Base-by-base conservation (phyloP, 2,888 invertebrate genomes). In the Apodemia hepburni region DNA sequence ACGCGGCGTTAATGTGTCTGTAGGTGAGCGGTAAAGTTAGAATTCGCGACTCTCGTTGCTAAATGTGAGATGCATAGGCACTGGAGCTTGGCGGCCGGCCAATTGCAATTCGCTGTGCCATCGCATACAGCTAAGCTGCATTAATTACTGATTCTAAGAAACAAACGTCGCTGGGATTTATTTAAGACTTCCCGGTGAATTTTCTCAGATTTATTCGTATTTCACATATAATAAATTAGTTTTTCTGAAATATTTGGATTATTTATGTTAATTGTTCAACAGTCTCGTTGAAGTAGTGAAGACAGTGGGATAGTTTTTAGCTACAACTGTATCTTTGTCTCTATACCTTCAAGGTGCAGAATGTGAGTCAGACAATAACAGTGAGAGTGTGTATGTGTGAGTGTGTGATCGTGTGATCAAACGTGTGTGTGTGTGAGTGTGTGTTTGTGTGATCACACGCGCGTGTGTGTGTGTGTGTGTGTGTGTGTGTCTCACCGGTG, bases 71-170 rank as follows among this genome's bases (percentile, higher is more conserved):
- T 51, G 18, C 49, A 38, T 0, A 38, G 38, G 38, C 38, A 3
- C 22, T 51, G 49, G 49, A 15, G 49, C 38, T 51, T 64, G 66
- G 62, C 63, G 3, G 38, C 12, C 18, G 15, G 66, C 67, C 65
- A 58, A 49, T 49, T 58, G 61, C 38, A 22, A 51, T 51, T 51
- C 54, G 27, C n/a, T 2, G 22, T 22, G 35, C 60, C 54, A 61
- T 22, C 63, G 12, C 15, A 64, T 66, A 58, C 51, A 22, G 62
- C 61, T 63, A 63, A 51, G 47, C 49, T 61, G 58, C 60, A 47
- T 29, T 38, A 49, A 63, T 64, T 42, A 61, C 54, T 62, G 33
- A 63, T 69, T 68, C 69, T 64, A 62, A 69, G 69, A 69, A 69
- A 58, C 47, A 12, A 15, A 29, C 33, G 29, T 15, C 18, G 18